Base-by-base conservation (phyloP, 2,888 invertebrate species). In the Lasiommata megera region DNA sequence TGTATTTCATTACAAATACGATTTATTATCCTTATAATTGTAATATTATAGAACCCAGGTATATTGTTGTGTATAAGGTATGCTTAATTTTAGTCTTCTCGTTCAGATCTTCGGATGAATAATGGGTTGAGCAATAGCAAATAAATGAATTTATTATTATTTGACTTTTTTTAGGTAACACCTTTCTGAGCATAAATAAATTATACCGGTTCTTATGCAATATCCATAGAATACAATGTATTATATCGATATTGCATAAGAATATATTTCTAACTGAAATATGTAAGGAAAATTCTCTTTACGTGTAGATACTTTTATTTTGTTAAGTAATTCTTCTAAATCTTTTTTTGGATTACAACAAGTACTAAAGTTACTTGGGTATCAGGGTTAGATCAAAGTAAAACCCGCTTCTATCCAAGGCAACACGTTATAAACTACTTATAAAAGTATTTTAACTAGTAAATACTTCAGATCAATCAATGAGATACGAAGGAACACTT, bases 391-490 rank as follows among this genome's bases (percentile, higher is more conserved):
- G 23, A 2, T 5, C 5, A 23, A 23, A 23, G 23, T 43, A 43
- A 18, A 3, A 5, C 11, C 0, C 5, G n/a, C n/a, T n/a, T n/a
- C n/a, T 17, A 43, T 3, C 7, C 28, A 28, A 43, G 23, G 43
- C 16, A 44, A 44, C 14, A 16, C 9, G 6, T 44, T 44, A 44
- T 29, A 8, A 44, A 43, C 11, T 7, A 23, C 23, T 23, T 23
- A 23, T 23, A 23, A 23, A 23, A 23, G 23, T 5, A 29, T 46
- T 46, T 29, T 16, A 31, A 31, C 50, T 23, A 50, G 37, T 23
- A 50, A 50, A 50, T 50, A 50, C 50, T 50, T 31, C 28, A 52
- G 52, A 52, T 52, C 31, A 14, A 41, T 41, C 41, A 31, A 17
- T 16, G 8, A 40, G 52, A 52, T 52, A 52, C 16, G 29, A 29